These are phyloP conservation scores for Diachasma alloeum DNA, from an alignment of 1,140 invertebrate species.

Conservation along the genomic window DNA sequence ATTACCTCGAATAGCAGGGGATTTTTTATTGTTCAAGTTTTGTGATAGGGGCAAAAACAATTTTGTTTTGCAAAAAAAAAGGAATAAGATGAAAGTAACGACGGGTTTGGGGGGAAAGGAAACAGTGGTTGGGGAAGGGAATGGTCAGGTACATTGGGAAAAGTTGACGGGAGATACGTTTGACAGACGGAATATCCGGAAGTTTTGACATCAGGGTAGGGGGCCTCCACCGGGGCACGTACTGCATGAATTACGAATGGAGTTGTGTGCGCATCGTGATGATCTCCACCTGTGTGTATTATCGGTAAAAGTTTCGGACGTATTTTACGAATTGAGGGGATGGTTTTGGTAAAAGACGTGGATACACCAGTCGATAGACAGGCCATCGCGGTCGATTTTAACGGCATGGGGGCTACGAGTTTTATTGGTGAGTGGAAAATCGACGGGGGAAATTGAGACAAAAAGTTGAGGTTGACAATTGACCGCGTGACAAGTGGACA, in stretches of 20 bases:
- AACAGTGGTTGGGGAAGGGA: neutral
- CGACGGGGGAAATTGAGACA: too few species aligned
- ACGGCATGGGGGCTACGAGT: too few species aligned
- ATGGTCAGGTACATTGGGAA: constrained; percentile 17
- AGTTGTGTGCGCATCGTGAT: constrained; percentile 3
- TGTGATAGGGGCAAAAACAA: neutral
- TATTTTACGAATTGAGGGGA: constrained; percentile 6
- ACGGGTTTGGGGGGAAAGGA: too few species aligned
- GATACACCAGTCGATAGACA: neutral
- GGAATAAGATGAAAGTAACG: too few species aligned
- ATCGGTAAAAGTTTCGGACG: constrained; percentile 1
- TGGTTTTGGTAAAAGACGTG: neutral
- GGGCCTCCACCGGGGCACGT: neutral
- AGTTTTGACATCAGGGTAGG: constrained; percentile 17
- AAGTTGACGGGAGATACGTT: constrained; percentile 27
- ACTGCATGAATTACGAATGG: constrained; percentile 25
- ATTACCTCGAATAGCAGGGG: neutral
- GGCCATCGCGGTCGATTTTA: too few species aligned
- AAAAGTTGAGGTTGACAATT: too few species aligned
- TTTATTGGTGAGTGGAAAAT: too few species aligned
- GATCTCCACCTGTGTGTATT: constrained; percentile 4
- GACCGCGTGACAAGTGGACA: too few species aligned
- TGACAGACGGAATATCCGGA: constrained; percentile 26
- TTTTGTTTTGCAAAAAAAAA: neutral
- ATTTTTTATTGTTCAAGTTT: neutral